Evolutionary conservation across 1,140 invertebrate genomes (phyloP), one percentile per base, ranked within the genome.

Genomic region (Drosophila novamexicana): DNA sequence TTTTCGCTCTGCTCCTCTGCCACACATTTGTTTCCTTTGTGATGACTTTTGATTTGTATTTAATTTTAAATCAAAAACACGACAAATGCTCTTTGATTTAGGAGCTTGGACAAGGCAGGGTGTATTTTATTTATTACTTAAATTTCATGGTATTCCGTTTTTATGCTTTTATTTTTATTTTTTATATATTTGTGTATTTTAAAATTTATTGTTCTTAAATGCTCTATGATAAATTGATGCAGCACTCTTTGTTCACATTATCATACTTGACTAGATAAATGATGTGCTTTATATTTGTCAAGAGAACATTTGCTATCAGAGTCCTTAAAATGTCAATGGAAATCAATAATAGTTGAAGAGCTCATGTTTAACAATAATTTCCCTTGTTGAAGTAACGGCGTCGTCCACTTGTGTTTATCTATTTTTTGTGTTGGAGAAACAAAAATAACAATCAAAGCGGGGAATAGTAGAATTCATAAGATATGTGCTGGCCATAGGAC

Each of bases 21-120:
- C 18, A 14, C 54, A 66, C 42, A 56, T 75, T 80, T 75, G 78
- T 76, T 8, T 32, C 6, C 14, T 54, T 54, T 54, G 78, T 86
- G 83, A 77, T 86, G 82, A 74, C 68, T 88, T 79, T 68, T 69
- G 83, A 81, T 79, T 86, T 80, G 86, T 86, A 89, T 86, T 88
- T 86, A 76, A 86, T 86, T 86, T 79, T 73, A 34, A 65, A 77
- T 58, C 74, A 79, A 66, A 83, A 77, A 59, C 71, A 61, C 44
- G 45, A 58, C 82, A 86, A 81, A 86, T 82, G 75, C 58, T 75
- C 65, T 22, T 54, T 42, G 78, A 40, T 69, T 65, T 59, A 39
- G 52, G 34, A 53, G 44, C 42, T 59, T 62, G 70, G 66, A 65
- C 49, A 65, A 40, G n/a, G 8, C 29, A 7, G 18, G 6, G 10